Evolutionary conservation across 1,140 invertebrate species (phyloP).

Genomic region (Drosophila gunungcola): DNA sequence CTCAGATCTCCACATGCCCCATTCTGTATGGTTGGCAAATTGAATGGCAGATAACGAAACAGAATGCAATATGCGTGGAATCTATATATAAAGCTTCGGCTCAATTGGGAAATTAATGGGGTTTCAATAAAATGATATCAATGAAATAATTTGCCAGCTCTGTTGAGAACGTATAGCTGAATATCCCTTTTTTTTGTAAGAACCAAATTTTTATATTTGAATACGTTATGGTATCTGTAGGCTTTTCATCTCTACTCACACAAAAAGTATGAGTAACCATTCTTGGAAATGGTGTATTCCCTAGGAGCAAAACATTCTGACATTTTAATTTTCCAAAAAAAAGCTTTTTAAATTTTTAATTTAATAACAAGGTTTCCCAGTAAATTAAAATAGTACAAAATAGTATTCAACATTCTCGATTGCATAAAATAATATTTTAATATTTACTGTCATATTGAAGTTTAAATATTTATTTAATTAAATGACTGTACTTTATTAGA

Average conservation of each 20-base stretch:
- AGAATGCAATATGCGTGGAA: slow-evolving; percentile 15
- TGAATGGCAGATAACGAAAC: slow-evolving; percentile 49
- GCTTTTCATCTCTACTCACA: slow-evolving; percentile 17
- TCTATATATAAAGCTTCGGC: slow-evolving; percentile 1
- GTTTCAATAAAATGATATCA: slow-evolving; percentile 8
- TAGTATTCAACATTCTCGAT: not conserved
- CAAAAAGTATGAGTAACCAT: slow-evolving; percentile 31
- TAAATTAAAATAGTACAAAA: not conserved
- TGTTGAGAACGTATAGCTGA: too few species aligned
- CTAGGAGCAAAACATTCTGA: slow-evolving; percentile 7
- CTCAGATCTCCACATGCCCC: slow-evolving; percentile 7
- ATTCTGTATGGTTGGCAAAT: slow-evolving; percentile 25
- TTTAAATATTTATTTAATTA: not conserved
- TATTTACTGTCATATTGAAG: too few species aligned
- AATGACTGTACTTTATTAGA: not conserved
- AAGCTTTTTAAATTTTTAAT: too few species aligned
- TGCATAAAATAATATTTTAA: too few species aligned
- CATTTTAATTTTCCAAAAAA: slow-evolving; percentile 18
- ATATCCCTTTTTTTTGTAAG: not conserved
- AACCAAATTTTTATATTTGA: slow-evolving; percentile 20
- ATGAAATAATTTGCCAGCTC: not conserved
- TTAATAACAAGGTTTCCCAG: too few species aligned
- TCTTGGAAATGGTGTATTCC: not conserved
- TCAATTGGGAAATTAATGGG: slow-evolving; percentile 18
- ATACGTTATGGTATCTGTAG: slow-evolving; percentile 6